Evolutionary conservation across 2,888 invertebrate species (phyloP).

Genomic region (Altica lythri): DNA sequence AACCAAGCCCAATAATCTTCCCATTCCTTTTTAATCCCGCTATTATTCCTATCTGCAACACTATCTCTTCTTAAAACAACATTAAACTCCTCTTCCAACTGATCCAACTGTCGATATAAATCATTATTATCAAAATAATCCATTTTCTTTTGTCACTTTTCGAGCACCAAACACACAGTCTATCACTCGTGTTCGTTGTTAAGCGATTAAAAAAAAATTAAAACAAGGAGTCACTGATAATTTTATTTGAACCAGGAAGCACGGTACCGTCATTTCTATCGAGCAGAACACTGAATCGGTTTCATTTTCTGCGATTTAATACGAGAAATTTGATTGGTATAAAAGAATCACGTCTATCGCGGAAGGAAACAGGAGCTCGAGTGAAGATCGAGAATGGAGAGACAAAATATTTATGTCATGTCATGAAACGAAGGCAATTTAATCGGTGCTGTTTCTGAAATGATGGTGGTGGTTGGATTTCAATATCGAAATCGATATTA

Average conservation of each 20-base stretch:
- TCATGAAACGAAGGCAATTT: background rate
- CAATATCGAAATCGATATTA: slow-evolving; percentile 6
- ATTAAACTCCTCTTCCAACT: slow-evolving; percentile 51
- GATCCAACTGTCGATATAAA: slow-evolving; percentile 50
- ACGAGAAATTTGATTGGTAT: too few relatives aligned
- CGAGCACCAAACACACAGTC: background rate
- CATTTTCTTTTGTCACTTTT: slow-evolving; percentile 10
- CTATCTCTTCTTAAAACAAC: slow-evolving; percentile 43
- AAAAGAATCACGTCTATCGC: slow-evolving; percentile 1
- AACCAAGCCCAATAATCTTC: slow-evolving; percentile 56
- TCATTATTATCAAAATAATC: slow-evolving; percentile 42
- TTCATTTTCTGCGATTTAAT: too few relatives aligned
- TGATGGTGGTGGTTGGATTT: slow-evolving; percentile 3
- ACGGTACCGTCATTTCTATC: slow-evolving; percentile 42
- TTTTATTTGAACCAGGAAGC: slow-evolving; percentile 43
- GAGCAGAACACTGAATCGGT: slow-evolving; percentile 37
- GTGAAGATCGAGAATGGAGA: background rate
- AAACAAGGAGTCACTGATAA: slow-evolving; percentile 23
- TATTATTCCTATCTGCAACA: slow-evolving; percentile 4
- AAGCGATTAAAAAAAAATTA: slow-evolving; percentile 18
- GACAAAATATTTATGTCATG: slow-evolving; percentile 13
- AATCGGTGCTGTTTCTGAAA: slow-evolving; percentile 7
- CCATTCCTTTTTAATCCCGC: slow-evolving; percentile 41
- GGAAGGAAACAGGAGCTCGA: slow-evolving; percentile 12
- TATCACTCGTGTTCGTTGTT: background rate